Base-by-base conservation (phyloP, 2,113 vertebrate species). In the Craseonycteris thonglongyai region DNA sequence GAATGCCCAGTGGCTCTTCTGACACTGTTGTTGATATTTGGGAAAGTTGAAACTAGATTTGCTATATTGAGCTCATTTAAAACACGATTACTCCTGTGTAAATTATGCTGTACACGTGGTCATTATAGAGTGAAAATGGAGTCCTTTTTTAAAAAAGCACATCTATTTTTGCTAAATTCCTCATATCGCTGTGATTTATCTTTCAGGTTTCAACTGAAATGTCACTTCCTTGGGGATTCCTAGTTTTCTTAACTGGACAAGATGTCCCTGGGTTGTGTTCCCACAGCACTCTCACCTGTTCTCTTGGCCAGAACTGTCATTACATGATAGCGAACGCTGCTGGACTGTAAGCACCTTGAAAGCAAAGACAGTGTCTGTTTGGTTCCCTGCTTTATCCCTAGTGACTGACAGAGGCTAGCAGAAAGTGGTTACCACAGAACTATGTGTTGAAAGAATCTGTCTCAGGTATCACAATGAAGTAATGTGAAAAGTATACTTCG, bases 1-100 rank as follows among this genome's bases (percentile, higher is more conserved):
- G 40, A 68, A 63, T 83, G n/a, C 14, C 88, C 45, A 49, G 15
- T 63, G 40, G 30, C 65, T 88, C 65, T 47, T 78, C 14, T 68
- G 51, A 59, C 15, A 76, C 92, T 96, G 96, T 80, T 96, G 58
- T 87, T 69, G 63, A 3, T 5, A 1, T 75, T 88, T 95, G 81
- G 75, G 2, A 69, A 56, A 93, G 42, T 9, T 0, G 0, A 68
- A 82, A 85, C 56, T 30, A 82, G 59, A 58, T 47, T 76, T 90
- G 10, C 78, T 96, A 76, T 30, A 30, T 24, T 0, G 69, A 90
- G 38, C 54, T 93, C 71, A 89, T 86, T 87, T 45, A 94, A 94
- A 82, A 58, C 42, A 83, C 65, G 92, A 92, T 28, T 89, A 96
- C 75, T 91, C 56, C 49, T 76, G 72, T n/a, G 33, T 24, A 13